Percentiles rank a stretch among this genome's conserved stretches.
Evolutionary conservation across 2,888 invertebrate genomes (phyloP).

Genomic region (Agriopis aurantiaria): DNA sequence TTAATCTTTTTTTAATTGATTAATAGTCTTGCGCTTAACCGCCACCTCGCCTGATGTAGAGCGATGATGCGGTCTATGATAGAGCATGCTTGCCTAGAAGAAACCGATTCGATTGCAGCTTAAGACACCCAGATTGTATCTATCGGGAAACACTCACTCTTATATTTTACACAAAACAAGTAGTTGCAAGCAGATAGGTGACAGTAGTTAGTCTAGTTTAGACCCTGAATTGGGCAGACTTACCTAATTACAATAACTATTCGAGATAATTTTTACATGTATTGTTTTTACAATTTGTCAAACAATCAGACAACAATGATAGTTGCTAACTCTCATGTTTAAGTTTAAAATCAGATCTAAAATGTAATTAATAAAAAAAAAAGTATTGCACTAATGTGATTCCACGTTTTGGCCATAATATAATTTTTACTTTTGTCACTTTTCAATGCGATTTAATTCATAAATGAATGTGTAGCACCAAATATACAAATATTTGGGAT

Average conservation of each 20-base stretch:
- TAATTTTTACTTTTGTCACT: not conserved
- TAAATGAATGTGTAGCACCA: constrained; percentile 25
- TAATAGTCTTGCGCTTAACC: too few species aligned
- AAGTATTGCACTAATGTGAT: constrained; percentile 24
- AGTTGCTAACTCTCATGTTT: too few species aligned
- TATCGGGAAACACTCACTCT: too few species aligned
- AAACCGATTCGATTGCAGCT: too few species aligned
- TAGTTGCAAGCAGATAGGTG: not conserved
- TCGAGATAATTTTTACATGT: constrained; percentile 10
- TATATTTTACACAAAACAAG: not conserved
- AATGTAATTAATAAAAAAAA: not conserved
- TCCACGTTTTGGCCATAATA: not conserved
- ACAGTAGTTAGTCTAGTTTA: constrained; percentile 10
- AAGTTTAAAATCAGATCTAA: constrained; percentile 18
- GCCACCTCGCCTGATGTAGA: too few species aligned
- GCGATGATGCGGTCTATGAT: too few species aligned
- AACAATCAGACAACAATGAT: not conserved
- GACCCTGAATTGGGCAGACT: constrained; percentile 28
- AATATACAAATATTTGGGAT: constrained; percentile 36
- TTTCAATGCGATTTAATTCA: constrained; percentile 8
- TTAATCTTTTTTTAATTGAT: not conserved
- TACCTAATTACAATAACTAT: constrained; percentile 21
- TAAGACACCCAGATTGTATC: too few species aligned
- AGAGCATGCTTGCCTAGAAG: too few species aligned
- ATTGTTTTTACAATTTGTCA: not conserved